Conservation (phyloP, 2,797 vertebrate species). For the Microtus agrestis region DNA sequence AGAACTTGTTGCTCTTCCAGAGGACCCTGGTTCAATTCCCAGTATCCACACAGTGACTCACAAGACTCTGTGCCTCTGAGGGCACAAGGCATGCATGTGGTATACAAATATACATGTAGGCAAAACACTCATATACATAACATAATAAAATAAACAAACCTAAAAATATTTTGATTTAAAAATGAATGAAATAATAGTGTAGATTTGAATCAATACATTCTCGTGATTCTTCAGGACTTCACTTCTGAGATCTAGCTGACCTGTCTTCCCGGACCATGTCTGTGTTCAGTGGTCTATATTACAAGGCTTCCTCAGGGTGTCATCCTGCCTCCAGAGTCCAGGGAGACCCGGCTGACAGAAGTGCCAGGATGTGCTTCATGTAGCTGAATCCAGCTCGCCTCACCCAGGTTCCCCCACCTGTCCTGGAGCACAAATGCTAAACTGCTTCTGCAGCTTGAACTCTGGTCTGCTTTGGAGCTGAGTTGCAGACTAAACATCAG, state of each 20-base stretch:
- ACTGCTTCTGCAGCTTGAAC: too few relatives aligned
- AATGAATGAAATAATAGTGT: conserved; percentile 2
- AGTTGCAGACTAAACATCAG: too few relatives aligned
- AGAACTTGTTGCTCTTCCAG: not conserved
- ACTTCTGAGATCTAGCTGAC: conserved; percentile 8
- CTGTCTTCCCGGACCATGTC: not conserved
- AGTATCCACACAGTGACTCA: not conserved
- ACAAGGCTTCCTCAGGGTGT: not conserved
- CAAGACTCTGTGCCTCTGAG: not conserved
- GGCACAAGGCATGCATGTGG: not conserved
- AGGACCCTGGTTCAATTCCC: not conserved
- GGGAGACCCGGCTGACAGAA: too few relatives aligned
- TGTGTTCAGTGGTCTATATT: not conserved
- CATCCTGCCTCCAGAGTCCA: too few relatives aligned
- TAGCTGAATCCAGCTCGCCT: too few relatives aligned
- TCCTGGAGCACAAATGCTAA: too few relatives aligned
- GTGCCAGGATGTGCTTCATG: too few relatives aligned
- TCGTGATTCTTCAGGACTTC: not conserved
- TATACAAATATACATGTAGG: not conserved
- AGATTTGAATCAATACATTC: not conserved
- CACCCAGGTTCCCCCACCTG: too few relatives aligned
- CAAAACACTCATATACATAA: not conserved
- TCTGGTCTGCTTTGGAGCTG: too few relatives aligned
- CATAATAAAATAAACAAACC: not conserved
- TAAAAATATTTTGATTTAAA: not conserved